These are phyloP conservation scores for Metaphire vulgaris DNA, from an alignment of 1,140 invertebrate genomes.

Conservation along the genomic window DNA sequence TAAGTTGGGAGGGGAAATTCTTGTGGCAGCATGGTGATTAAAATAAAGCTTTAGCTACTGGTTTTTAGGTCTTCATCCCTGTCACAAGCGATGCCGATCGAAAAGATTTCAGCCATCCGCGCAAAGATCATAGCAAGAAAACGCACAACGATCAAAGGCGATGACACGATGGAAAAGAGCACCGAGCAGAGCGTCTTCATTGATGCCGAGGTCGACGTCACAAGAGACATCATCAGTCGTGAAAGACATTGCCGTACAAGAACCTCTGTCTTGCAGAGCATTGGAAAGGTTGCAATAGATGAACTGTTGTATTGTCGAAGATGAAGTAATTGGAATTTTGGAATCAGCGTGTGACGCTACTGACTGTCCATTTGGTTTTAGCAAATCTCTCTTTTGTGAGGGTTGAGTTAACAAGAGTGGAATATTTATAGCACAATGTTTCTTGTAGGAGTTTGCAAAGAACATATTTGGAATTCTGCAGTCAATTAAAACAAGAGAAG, in stretches of 20 bases:
- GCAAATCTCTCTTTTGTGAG: no score
- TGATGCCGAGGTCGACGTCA: constrained; percentile 91
- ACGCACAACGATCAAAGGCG: constrained; percentile 80
- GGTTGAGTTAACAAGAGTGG: no score
- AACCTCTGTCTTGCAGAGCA: constrained; percentile 88
- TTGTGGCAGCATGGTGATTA: no score
- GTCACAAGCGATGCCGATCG: constrained; percentile 83
- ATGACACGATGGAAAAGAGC: constrained; percentile 59
- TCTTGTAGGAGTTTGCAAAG: constrained; percentile 70
- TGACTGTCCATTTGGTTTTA: no score
- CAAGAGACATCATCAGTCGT: constrained; percentile 87
- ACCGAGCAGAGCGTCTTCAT: constrained; percentile 79
- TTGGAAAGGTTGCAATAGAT: constrained; percentile 66
- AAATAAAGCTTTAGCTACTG: no score
- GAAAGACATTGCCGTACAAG: constrained; percentile 91
- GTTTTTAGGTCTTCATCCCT: constrained; percentile 61
- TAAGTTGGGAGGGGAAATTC: no score
- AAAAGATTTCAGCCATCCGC: constrained; percentile 96
- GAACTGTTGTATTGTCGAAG: neutral
- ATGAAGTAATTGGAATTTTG: no score
- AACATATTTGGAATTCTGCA: constrained; percentile 86
- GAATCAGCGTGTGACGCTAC: no score
- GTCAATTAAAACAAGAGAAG: constrained; percentile 86
- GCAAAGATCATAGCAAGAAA: constrained; percentile 94
- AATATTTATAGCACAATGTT: no score